These are phyloP conservation scores for Sepioteuthis lessoniana DNA, from an alignment of 2,888 invertebrate species.

Conservation along the genomic window DNA sequence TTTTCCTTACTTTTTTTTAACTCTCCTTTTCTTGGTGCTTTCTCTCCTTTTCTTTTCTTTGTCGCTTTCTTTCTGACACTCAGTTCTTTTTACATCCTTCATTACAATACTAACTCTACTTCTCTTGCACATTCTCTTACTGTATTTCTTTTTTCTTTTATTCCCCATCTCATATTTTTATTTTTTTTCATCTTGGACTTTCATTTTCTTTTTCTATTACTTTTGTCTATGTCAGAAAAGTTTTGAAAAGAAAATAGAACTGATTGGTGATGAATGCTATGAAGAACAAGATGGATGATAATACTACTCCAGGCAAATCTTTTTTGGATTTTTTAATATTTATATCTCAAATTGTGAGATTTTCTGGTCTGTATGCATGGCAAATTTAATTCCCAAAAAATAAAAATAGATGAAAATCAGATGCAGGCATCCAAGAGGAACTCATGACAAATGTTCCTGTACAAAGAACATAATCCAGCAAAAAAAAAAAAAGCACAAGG, in stretches of 20 bases:
- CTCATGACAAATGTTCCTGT: background rate
- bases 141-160: too few species aligned
- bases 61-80: too few species aligned
- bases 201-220: too few species aligned
- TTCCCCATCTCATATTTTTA: too few species aligned
- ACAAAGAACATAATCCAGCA: background rate
- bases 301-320: background rate
- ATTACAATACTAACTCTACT: too few species aligned
- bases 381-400: background rate
- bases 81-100: too few species aligned
- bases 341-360: background rate
- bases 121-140: too few species aligned
- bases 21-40: too few species aligned
- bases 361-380: background rate
- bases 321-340: background rate
- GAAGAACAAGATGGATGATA: background rate
- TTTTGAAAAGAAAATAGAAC: background rate
- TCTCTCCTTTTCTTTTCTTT: too few species aligned
- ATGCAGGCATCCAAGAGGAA: background rate
- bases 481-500: background rate
- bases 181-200: too few species aligned
- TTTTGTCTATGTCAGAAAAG: background rate
- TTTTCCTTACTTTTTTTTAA: too few species aligned
- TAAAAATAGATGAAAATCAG: background rate
- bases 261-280: background rate